These are phyloP conservation scores for Aphidius colemani DNA, from an alignment of 2,888 invertebrate species.

Conservation along the genomic window DNA sequence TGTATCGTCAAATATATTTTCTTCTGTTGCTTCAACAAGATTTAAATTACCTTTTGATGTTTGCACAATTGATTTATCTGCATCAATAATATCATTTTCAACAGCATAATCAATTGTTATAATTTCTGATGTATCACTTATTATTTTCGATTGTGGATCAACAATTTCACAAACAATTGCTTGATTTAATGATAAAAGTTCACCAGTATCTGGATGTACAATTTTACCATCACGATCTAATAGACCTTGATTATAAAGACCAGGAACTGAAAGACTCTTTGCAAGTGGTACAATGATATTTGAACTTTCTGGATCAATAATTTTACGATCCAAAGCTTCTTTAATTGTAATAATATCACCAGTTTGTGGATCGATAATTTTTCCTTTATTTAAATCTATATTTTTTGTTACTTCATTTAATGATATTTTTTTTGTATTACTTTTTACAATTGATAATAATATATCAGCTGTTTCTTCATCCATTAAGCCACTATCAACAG, in stretches of 20 bases:
- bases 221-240: constrained; percentile 76
- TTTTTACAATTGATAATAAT: constrained; percentile 71
- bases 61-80: constrained; percentile 70
- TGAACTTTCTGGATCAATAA: constrained; percentile 77
- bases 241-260: constrained; percentile 84
- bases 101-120: constrained; percentile 81
- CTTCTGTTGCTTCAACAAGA: constrained; percentile 73
- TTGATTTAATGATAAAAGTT: constrained; percentile 76
- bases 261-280: constrained; percentile 80
- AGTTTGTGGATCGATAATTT: constrained; percentile 81
- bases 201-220: constrained; percentile 87
- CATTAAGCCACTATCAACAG: constrained; percentile 77
- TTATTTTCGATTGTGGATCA: constrained; percentile 77
- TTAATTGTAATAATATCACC: constrained; percentile 80
- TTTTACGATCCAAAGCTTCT: constrained; percentile 82
- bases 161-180: constrained; percentile 88
- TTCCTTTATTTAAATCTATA: constrained; percentile 75
- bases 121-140: constrained; percentile 66
- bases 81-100: constrained; percentile 71
- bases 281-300: constrained; percentile 80
- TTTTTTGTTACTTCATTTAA: constrained; percentile 76
- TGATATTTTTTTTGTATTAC: constrained; percentile 67
- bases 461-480: constrained; percentile 76
- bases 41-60: constrained; percentile 69
- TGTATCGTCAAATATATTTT: constrained; percentile 66